Evolutionary conservation across 35 echinoderm and acorn worm genomes (phyloP).

Genomic region (Ophiothrix spiculata): DNA sequence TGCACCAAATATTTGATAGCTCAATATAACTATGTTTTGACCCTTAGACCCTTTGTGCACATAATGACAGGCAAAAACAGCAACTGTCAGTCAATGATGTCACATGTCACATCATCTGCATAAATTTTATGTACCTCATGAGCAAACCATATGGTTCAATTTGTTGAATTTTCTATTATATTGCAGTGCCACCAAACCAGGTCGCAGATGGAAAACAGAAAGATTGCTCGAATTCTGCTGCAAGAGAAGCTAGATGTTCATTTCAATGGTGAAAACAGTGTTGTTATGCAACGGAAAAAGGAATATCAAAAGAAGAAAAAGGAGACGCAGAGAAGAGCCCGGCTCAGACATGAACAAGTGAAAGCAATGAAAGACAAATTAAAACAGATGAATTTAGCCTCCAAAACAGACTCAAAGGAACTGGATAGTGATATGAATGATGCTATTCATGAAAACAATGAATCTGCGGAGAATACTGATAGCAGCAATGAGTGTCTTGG

Average conservation of each 20-base stretch:
- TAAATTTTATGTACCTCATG: background rate
- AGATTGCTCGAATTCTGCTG: conserved; percentile 76
- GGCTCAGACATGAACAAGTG: conserved; percentile 81
- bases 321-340: conserved; percentile 80
- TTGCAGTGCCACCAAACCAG: conserved; percentile 92
- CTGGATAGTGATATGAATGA: too few species aligned
- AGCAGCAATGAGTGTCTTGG: too few species aligned
- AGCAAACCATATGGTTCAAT: background rate
- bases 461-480: too few species aligned
- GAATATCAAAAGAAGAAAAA: conserved; percentile 52
- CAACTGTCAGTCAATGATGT: too few species aligned
- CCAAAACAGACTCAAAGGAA: background rate
- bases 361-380: conserved; percentile 56
- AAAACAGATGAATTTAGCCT: conserved; percentile 6
- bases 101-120: too few species aligned
- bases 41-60: too few species aligned
- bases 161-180: background rate
- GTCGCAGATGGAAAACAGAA: conserved; percentile 80
- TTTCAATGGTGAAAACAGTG: conserved; percentile 75
- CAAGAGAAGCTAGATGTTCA: conserved; percentile 83
- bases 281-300: conserved; percentile 46
- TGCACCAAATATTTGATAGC: too few species aligned
- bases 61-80: too few species aligned
- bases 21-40: too few species aligned
- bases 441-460: too few species aligned